Base-by-base conservation (phyloP, 2,797 vertebrate genomes). In the Holocentrus rufus region DNA sequence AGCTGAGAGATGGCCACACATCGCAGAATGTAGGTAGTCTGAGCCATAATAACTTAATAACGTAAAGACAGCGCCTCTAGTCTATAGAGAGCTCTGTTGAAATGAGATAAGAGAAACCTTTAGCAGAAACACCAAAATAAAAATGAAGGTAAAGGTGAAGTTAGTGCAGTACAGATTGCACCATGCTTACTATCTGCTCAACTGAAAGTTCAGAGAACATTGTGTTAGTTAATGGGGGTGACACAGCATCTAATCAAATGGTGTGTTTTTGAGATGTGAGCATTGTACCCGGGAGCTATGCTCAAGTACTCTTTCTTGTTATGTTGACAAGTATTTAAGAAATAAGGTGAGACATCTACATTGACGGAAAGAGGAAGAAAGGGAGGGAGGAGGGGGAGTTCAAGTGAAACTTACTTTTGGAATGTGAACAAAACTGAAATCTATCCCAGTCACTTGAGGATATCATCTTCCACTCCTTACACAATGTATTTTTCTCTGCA, bases 341-440 rank as follows among this genome's bases (percentile, higher is more conserved):
- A 39, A 39, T 13, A 39, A 39, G 10, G 36, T 39, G 13, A 13
- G 36, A 66, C 20, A 30, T 65, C 1, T 1, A 18, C 62, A 54
- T 72, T 81, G 4, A 7, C 39, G 14, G 13, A 14, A 42, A 3
- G 14, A 69, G 59, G 55, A 11, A 74, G 77, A 64, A 70, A 69
- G 65, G 47, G 60, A 30, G 17, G 9, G 60, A 14, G 25, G 1
- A 2, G 7, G 42, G 65, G 58, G 18, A 55, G 69, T 70, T 67
- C 0, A 46, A 58, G 36, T 64, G 58, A 76, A 70, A 58, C 49
- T 18, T 50, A 7, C 46, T 72, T 70, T 61, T 59, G 65, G 39
- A 64, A 44, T 58, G 69, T 62, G 54, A 82, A 69, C 66, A 87
- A 77, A 70, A 59, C 53, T 68, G 52, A 71, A 71, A 75, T 55